Evolutionary conservation across 2,888 invertebrate genomes (phyloP).

Genomic region (Tipula confusa): DNA sequence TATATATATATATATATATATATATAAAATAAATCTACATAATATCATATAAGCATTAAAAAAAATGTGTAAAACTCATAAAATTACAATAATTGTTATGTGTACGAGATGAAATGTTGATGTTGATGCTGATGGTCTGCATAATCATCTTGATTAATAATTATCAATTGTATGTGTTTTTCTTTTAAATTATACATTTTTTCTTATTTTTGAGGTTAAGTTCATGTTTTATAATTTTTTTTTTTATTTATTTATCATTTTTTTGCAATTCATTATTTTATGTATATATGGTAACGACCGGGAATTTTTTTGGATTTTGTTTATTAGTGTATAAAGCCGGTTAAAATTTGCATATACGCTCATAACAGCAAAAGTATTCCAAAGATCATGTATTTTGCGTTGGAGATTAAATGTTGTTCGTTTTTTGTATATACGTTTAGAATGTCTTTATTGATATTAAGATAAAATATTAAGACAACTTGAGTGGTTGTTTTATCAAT

Average conservation of each 20-base stretch:
- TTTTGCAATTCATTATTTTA: not conserved
- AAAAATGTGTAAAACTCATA: not conserved
- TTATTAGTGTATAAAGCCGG: not conserved
- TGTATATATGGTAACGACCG: not conserved
- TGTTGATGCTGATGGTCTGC: not conserved
- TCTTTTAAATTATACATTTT: not conserved
- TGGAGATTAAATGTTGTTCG: too few species aligned
- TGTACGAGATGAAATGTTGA: not conserved
- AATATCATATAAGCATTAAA: not conserved
- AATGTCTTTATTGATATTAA: too few species aligned
- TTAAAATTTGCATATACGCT: not conserved
- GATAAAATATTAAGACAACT: too few species aligned
- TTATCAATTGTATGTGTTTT: not conserved
- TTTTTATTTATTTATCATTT: too few species aligned
- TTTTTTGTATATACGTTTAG: too few species aligned
- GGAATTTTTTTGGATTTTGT: not conserved
- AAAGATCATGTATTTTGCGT: not conserved
- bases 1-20: too few species aligned
- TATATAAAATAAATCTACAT: not conserved
- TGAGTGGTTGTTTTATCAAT: too few species aligned
- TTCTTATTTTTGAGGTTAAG: not conserved
- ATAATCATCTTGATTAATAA: not conserved
- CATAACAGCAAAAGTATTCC: not conserved
- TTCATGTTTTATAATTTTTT: not conserved
- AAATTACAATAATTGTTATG: not conserved